Percentiles rank a stretch among this genome's conserved stretches.
These are phyloP conservation scores for Allochrocebus solatus DNA, from an alignment of 2,797 vertebrate genomes.

Conservation along the genomic window DNA sequence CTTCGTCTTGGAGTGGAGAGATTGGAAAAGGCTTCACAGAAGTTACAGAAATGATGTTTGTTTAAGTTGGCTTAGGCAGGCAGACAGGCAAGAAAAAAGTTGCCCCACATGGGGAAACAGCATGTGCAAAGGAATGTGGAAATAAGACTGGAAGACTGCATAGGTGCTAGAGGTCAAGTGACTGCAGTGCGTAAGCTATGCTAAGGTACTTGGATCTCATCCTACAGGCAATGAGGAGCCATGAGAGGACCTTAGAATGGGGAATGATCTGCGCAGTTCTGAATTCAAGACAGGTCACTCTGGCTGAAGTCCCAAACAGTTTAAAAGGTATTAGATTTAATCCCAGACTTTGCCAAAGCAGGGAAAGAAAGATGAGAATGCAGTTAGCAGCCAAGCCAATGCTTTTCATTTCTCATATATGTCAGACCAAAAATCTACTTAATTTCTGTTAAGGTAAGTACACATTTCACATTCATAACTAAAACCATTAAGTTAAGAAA, in stretches of 20 bases:
- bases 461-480: constrained; percentile 5
- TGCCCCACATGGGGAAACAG: neutral
- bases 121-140: neutral
- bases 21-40: neutral
- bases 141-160: neutral
- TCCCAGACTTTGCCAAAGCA: neutral
- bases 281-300: neutral
- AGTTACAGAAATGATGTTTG: constrained; percentile 29
- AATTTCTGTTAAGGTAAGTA: constrained; percentile 4
- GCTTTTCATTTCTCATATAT: neutral
- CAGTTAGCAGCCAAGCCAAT: neutral
- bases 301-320: neutral
- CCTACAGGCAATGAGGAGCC: neutral
- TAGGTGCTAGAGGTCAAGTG: neutral
- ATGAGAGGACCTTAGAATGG: neutral
- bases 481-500: neutral
- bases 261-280: neutral
- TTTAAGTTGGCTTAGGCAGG: neutral
- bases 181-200: neutral
- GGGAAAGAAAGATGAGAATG: neutral
- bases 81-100: neutral
- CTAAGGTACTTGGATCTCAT: neutral
- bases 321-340: constrained; percentile 41
- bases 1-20: neutral
- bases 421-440: neutral